These are phyloP conservation scores for Anthophora plumipes DNA, from an alignment of 2,888 invertebrate genomes.

Conservation along the genomic window DNA sequence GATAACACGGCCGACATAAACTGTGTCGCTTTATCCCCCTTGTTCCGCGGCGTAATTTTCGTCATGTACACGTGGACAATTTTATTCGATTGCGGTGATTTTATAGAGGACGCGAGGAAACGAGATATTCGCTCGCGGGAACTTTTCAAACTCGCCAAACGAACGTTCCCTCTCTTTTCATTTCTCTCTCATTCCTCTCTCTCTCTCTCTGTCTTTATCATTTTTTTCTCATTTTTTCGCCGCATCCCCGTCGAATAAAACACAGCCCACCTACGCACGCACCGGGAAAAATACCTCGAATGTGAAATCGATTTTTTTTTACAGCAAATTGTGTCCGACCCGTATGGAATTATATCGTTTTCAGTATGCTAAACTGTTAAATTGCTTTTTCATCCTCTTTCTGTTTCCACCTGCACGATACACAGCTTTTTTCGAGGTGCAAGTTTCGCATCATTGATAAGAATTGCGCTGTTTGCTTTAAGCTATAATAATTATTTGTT, in stretches of 20 bases:
- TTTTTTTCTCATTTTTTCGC: neutral
- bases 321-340: neutral
- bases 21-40: slow-evolving; percentile 31
- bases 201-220: neutral
- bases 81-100: slow-evolving; percentile 55
- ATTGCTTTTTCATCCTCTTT: neutral
- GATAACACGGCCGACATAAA: slow-evolving; percentile 24
- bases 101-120: slow-evolving; percentile 40
- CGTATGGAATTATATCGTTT: slow-evolving; percentile 3
- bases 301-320: slow-evolving; percentile 18
- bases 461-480: no score
- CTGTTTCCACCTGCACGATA: neutral
- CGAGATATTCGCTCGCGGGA: slow-evolving; percentile 17
- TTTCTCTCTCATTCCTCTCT: neutral
- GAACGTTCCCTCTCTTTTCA: neutral
- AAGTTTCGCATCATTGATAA: no score
- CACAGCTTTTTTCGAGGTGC: neutral
- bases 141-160: slow-evolving; percentile 15
- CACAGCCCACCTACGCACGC: neutral
- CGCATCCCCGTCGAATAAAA: neutral
- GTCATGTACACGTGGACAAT: slow-evolving; percentile 47
- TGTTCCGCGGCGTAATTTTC: slow-evolving; percentile 53
- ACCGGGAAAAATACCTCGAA: neutral
- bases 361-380: slow-evolving; percentile 1
- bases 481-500: no score